phyloP scores from a whole-genome alignment of 2,888 invertebrate genomes.

The Euzetes globulus region DNA sequence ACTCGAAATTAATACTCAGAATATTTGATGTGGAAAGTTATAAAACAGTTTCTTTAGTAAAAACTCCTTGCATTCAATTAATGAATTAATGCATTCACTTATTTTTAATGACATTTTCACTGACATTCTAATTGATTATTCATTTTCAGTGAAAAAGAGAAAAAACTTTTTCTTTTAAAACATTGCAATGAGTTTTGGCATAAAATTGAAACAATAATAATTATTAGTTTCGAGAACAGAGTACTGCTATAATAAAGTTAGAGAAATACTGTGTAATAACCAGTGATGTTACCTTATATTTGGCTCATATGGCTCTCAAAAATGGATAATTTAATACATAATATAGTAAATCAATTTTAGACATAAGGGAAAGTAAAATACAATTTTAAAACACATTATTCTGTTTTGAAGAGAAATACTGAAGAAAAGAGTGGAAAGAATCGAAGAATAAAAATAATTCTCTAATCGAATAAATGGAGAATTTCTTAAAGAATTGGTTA shows the following conservation, averaged over 20 bases:
- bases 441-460: background rate
- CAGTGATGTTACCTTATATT: background rate
- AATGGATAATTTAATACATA: background rate
- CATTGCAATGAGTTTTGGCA: background rate
- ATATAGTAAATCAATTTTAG: background rate
- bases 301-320: background rate
- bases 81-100: slow-evolving; percentile 1
- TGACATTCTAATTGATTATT: background rate
- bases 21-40: background rate
- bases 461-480: background rate
- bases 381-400: no score
- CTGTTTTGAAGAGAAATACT: no score
- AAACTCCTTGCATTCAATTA: background rate
- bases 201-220: background rate
- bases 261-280: background rate
- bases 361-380: background rate
- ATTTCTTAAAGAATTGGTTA: no score
- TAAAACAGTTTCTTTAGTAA: background rate
- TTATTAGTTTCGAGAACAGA: background rate
- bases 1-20: background rate
- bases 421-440: background rate
- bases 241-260: background rate
- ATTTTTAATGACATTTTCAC: background rate
- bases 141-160: background rate
- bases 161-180: background rate